A percentile compares a stretch with the other conserved stretches of the same genome.
These are phyloP conservation scores for Amorpha juglandis DNA, from an alignment of 2,888 invertebrate genomes.

Conservation along the genomic window DNA sequence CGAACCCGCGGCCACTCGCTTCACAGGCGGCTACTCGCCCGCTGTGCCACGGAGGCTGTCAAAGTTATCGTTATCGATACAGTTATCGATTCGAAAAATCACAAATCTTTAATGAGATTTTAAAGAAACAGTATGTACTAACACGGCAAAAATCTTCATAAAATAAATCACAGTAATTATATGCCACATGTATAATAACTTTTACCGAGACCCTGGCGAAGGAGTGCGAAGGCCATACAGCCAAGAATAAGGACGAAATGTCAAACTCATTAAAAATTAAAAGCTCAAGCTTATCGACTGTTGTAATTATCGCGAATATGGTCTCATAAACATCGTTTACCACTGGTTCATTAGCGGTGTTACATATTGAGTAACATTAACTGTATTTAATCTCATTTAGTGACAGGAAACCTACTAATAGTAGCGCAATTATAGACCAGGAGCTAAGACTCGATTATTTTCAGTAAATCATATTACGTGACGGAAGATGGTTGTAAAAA, in stretches of 20 bases:
- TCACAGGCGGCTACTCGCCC: no score
- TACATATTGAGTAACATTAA: conserved; percentile 67
- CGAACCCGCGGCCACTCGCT: no score
- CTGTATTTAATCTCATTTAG: conserved; percentile 73
- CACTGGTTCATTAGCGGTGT: conserved; percentile 60
- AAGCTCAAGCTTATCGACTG: conserved; percentile 25
- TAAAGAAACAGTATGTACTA: no score
- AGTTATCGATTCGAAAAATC: no score
- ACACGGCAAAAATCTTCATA: no score
- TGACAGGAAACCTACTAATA: conserved; percentile 71
- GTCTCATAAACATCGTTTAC: conserved; percentile 43
- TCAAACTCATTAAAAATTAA: conserved; percentile 25
- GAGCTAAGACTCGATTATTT: conserved; percentile 37
- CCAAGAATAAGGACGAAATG: conserved; percentile 12
- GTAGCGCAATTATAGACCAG: conserved; percentile 54
- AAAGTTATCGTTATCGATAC: no score
- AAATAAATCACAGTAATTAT: no score
- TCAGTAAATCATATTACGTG: neutral
- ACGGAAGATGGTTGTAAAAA: neutral
- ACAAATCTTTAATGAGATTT: no score
- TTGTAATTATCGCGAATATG: conserved; percentile 37
- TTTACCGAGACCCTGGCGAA: neutral
- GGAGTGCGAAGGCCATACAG: conserved; percentile 1
- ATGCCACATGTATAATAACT: no score
- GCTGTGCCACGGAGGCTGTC: no score